Conservation (phyloP, 2,797 vertebrate species). For the Triplophysa yarkandensis region DNA sequence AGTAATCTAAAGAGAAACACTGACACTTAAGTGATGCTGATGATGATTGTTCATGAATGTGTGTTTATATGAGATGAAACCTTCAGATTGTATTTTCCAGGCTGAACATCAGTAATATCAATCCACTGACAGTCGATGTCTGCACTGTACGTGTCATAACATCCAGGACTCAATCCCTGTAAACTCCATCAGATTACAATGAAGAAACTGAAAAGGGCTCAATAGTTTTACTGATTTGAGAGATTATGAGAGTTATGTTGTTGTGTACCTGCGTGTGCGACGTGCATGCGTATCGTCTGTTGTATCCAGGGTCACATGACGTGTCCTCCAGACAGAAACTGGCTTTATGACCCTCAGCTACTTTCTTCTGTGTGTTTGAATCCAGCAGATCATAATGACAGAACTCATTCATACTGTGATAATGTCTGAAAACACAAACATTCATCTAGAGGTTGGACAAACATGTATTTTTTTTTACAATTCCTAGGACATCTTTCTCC, state of each 20-base stretch:
- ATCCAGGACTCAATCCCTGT: slow-evolving; percentile 94
- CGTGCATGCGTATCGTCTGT: slow-evolving; percentile 91
- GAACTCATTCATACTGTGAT: slow-evolving; percentile 97
- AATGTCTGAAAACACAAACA: slow-evolving; percentile 78
- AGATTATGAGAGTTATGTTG: too few species aligned
- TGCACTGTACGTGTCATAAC: slow-evolving; percentile 94
- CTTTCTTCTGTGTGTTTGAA: slow-evolving; percentile 74
- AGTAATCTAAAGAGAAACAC: slow-evolving; percentile 69
- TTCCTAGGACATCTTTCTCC: too few species aligned
- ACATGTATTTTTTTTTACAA: too few species aligned
- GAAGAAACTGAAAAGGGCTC: neutral
- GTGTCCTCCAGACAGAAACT: slow-evolving; percentile 98
- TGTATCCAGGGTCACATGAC: slow-evolving; percentile 93
- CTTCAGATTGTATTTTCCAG: slow-evolving; percentile 94
- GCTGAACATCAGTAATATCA: slow-evolving; percentile 93
- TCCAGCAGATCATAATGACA: slow-evolving; percentile 94
- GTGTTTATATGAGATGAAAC: slow-evolving; percentile 62
- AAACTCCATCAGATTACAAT: slow-evolving; percentile 11
- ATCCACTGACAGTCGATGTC: slow-evolving; percentile 99
- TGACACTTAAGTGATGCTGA: neutral
- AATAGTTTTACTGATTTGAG: neutral
- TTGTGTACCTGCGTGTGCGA: slow-evolving; percentile 89
- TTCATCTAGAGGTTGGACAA: too few species aligned
- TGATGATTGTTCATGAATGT: neutral
- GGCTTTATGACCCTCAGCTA: slow-evolving; percentile 96